Conservation (phyloP, 2,113 vertebrate genomes). For the Manacus vitellinus region DNA sequence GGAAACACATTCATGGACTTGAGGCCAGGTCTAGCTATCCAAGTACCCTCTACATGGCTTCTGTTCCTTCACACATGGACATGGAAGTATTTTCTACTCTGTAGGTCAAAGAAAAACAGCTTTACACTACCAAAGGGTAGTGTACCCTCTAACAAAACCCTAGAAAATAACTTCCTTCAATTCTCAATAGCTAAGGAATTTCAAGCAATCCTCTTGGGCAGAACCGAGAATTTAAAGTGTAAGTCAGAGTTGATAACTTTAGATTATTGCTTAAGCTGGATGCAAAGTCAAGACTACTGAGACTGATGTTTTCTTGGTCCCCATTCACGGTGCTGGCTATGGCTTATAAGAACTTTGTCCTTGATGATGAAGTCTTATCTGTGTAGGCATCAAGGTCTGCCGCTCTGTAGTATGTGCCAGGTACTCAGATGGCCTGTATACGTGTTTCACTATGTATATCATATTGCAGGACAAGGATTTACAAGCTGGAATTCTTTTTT, state of each 20-base stretch:
- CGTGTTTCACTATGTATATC: neutral
- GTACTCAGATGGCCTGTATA: neutral
- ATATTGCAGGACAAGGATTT: neutral
- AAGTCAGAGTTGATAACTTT: neutral
- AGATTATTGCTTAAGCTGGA: neutral
- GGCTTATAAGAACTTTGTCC: neutral
- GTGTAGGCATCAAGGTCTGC: neutral
- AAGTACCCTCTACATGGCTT: neutral
- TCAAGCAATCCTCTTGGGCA: neutral
- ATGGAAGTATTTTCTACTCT: neutral
- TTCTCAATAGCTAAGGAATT: neutral
- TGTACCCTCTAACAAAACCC: neutral
- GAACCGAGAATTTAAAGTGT: neutral
- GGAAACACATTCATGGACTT: neutral
- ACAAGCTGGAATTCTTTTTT: neutral
- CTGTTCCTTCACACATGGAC: neutral
- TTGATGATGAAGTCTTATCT: neutral
- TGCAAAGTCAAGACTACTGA: neutral
- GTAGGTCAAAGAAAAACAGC: neutral
- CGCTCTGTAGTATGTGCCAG: neutral
- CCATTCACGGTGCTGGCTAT: neutral
- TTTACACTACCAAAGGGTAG: neutral
- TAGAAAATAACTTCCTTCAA: neutral
- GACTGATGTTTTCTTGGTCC: neutral
- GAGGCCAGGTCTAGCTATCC: neutral